phyloP scores from a whole-genome alignment of 2,888 invertebrate genomes.

The Hybos culiciformis region DNA sequence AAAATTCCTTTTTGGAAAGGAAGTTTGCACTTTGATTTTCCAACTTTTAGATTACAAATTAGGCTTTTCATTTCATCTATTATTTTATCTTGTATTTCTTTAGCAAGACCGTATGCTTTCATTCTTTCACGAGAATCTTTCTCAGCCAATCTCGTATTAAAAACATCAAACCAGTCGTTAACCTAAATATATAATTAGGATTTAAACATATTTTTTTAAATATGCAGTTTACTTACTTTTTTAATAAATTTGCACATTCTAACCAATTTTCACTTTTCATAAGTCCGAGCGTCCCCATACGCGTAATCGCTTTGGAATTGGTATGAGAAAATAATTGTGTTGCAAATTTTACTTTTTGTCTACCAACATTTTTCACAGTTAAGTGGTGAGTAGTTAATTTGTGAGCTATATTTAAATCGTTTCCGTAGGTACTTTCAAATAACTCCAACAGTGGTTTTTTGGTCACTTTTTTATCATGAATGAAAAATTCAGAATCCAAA shows the following conservation, averaged over 20 bases:
- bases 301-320: conserved; percentile 12
- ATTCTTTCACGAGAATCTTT: conserved; percentile 13
- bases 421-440: background rate
- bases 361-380: background rate
- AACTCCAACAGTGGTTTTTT: background rate
- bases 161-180: conserved; percentile 18
- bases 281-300: conserved; percentile 5
- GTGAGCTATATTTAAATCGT: background rate
- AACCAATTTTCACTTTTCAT: background rate
- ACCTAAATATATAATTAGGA: too few relatives aligned
- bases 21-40: conserved; percentile 11
- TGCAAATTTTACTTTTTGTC: background rate
- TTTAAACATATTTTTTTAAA: too few relatives aligned
- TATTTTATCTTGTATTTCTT: conserved; percentile 14
- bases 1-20: conserved; percentile 19
- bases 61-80: conserved; percentile 14
- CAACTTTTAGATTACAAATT: conserved; percentile 13
- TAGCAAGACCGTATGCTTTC: conserved; percentile 15
- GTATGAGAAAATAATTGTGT: conserved; percentile 16
- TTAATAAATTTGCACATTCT: background rate
- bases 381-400: conserved; percentile 1
- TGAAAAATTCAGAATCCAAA: conserved; percentile 1
- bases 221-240: too few relatives aligned
- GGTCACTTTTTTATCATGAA: background rate
- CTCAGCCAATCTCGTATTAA: conserved; percentile 13